Conservation (phyloP, 2,797 vertebrate genomes). For the Todus mexicanus region DNA sequence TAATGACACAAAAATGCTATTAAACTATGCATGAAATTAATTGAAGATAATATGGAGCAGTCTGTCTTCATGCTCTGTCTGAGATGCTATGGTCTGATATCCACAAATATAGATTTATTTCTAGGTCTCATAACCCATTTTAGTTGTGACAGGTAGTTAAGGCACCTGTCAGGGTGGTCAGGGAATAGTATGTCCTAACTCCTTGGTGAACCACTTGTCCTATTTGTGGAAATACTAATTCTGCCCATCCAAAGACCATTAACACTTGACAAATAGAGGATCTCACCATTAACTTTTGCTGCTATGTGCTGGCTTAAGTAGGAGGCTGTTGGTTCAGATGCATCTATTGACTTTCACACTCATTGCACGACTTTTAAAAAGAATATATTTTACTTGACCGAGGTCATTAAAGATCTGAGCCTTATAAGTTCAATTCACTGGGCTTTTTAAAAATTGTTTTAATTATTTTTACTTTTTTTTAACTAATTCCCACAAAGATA, state of each 20-base stretch:
- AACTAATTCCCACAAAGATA: neutral
- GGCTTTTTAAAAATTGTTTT: neutral
- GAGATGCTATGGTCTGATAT: neutral
- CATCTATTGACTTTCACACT: neutral
- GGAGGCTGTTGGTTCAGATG: neutral
- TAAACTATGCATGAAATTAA: constrained; percentile 13
- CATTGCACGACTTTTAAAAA: neutral
- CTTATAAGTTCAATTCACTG: neutral
- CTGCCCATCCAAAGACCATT: neutral
- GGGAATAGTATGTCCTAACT: neutral
- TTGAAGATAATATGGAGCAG: constrained; percentile 21
- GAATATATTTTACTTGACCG: neutral
- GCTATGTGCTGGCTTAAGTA: neutral
- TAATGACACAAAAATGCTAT: neutral
- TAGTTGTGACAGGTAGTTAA: neutral
- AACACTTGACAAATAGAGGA: neutral
- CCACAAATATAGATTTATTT: neutral
- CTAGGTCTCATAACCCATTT: neutral
- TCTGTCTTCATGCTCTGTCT: neutral
- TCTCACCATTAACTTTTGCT: neutral
- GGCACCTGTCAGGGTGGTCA: neutral
- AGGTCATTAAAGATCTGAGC: neutral
- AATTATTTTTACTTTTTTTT: fast-evolving
- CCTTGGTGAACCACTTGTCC: neutral
- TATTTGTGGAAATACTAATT: neutral